Conservation (phyloP, 2,113 vertebrate species). For the Elgaria multicarinata region DNA sequence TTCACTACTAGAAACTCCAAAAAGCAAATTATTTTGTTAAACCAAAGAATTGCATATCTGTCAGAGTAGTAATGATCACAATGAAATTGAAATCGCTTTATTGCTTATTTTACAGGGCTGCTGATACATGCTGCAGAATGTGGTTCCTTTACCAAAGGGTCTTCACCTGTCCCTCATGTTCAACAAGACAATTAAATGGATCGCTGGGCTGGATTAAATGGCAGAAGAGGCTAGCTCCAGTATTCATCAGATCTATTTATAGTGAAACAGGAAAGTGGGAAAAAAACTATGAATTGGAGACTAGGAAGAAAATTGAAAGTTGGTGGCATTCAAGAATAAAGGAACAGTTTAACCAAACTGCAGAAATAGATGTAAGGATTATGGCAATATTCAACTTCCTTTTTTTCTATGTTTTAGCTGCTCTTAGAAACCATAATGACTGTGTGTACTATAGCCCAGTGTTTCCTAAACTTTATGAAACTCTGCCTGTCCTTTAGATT, state of each 20-base stretch:
- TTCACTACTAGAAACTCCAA: not conserved
- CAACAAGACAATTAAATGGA: conserved; percentile 51
- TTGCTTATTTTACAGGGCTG: conserved; percentile 48
- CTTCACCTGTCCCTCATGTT: conserved; percentile 63
- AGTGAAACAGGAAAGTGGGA: conserved; percentile 92
- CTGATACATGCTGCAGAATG: conserved; percentile 75
- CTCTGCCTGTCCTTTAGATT: not conserved
- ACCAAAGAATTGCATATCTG: not conserved
- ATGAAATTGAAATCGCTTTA: not conserved
- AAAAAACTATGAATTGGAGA: conserved; percentile 83
- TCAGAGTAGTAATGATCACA: not conserved
- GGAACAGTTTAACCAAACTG: conserved; percentile 76
- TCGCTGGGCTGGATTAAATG: conserved; percentile 34
- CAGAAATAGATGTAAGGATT: conserved; percentile 80
- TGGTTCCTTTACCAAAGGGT: conserved; percentile 61
- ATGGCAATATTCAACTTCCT: conserved; percentile 2
- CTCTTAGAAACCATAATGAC: not conserved
- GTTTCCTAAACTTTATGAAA: not conserved
- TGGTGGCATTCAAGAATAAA: conserved; percentile 91
- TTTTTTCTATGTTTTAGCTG: not conserved
- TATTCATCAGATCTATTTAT: conserved; percentile 79
- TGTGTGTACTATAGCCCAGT: not conserved
- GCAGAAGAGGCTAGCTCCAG: conserved; percentile 48
- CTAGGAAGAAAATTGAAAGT: conserved; percentile 85
- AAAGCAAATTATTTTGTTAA: not conserved